Conservation (phyloP, 2,888 invertebrate genomes). For the Pandemis heparana region DNA sequence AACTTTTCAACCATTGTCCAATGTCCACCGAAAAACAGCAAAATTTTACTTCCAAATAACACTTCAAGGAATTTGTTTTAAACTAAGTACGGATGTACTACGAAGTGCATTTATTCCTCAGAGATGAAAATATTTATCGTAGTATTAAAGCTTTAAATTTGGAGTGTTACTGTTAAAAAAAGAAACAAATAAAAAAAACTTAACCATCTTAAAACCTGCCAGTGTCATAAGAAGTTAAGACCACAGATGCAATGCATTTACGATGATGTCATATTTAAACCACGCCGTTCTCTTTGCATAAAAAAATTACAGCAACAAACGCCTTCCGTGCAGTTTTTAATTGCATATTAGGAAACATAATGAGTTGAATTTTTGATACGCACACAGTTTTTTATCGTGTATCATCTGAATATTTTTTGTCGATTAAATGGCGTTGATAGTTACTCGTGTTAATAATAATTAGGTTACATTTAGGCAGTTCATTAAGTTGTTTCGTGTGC, state of each 20-base stretch:
- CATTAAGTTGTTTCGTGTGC: constrained; percentile 18
- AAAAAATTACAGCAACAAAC: constrained; percentile 17
- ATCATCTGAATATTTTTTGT: constrained; percentile 24
- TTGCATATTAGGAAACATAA: constrained; percentile 24
- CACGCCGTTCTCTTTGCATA: constrained; percentile 25
- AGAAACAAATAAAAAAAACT: not conserved
- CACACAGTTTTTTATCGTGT: constrained; percentile 24
- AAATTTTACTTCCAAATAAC: too few relatives aligned
- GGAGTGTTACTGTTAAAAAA: not conserved
- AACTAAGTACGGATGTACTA: too few relatives aligned
- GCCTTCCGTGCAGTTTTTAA: constrained; percentile 21
- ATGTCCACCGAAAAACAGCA: not conserved
- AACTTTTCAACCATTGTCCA: not conserved
- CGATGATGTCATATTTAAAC: constrained; percentile 34
- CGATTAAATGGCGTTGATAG: constrained; percentile 19
- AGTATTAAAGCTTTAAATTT: not conserved
- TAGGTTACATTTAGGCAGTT: constrained; percentile 20
- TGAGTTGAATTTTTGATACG: constrained; percentile 21
- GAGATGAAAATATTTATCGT: too few relatives aligned
- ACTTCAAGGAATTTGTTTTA: too few relatives aligned
- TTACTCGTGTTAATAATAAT: constrained; percentile 19
- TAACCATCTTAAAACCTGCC: constrained; percentile 2
- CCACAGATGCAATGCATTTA: constrained; percentile 30
- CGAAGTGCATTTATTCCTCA: too few relatives aligned
- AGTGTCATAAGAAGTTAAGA: constrained; percentile 18